Base-by-base conservation (phyloP, 2,113 vertebrate species). In the Percopsis transmontana region DNA sequence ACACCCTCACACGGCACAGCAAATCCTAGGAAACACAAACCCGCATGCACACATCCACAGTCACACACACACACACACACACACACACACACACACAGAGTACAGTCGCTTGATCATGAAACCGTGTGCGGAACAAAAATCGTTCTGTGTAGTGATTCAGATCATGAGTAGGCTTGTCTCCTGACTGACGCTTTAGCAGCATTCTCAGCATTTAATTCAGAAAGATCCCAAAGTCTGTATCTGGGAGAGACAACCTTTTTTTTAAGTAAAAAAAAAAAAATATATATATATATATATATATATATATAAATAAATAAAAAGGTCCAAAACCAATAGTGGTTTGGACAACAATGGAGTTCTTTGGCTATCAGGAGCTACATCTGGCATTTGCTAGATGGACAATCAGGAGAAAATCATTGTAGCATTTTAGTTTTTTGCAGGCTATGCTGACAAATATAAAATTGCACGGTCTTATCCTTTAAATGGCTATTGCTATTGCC, bases 161-260 rank as follows among this genome's bases (percentile, higher is more conserved):
- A 74, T 85, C 82, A 84, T 80, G 81, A 77, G 60, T 45, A 66
- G 68, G 66, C 51, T 56, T 70, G 47, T 41, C 62, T 66, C 47
- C 64, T 24, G 18, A 19, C 56, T 38, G 70, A 66, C 63, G 74
- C 79, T 58, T 66, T 64, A 88, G 88, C 87, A 80, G 77, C 77
- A 57, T 86, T 80, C 77, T 84, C 82, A 85, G 81, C 84, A 56
- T 72, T 79, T 84, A 58, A 68, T 59, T 72, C 52, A 77, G 66
- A 72, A 77, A 86, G 83, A 71, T 70, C 44, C 68, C 55, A 48
- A 64, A 51, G n/a, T n/a, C n/a, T n/a, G n/a, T n/a, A n/a, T n/a
- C n/a, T n/a, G n/a, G n/a, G n/a, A n/a, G n/a, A n/a, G n/a, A n/a
- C n/a, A n/a, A n/a, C n/a, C n/a, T n/a, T n/a, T n/a, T n/a, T n/a